These are phyloP conservation scores for Acanthacorydalis orientalis DNA, from an alignment of 2,888 invertebrate genomes.

Conservation along the genomic window DNA sequence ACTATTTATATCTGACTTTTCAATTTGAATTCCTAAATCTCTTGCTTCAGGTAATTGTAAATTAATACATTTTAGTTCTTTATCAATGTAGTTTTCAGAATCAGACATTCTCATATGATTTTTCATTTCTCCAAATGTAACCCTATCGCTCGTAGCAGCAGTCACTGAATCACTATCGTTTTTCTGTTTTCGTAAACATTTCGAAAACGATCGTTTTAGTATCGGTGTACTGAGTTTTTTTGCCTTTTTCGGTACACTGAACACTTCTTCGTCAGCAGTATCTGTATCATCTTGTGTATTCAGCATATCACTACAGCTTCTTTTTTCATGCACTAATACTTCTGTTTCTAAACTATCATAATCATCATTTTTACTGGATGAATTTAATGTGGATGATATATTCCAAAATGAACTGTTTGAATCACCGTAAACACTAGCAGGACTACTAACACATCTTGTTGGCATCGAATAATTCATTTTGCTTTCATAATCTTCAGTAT, in stretches of 20 bases:
- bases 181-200: not conserved
- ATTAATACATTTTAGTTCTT: constrained; percentile 5
- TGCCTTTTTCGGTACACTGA: not conserved
- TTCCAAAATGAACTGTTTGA: too few species aligned
- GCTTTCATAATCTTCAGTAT: too few species aligned
- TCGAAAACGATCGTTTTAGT: constrained; percentile 1
- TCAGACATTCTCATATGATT: not conserved
- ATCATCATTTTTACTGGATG: not conserved
- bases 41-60: not conserved
- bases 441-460: too few species aligned
- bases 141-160: not conserved
- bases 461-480: too few species aligned
- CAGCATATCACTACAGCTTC: not conserved
- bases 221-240: not conserved
- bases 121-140: not conserved
- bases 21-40: not conserved
- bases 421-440: too few species aligned
- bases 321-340: not conserved
- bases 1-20: constrained; percentile 1
- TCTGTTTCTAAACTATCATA: not conserved
- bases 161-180: not conserved
- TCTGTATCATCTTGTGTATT: constrained; percentile 3
- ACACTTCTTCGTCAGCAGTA: constrained; percentile 2
- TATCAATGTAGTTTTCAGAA: not conserved
- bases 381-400: too few species aligned